Percentiles rank a stretch among this genome's conserved stretches.
Conservation (phyloP, 1,140 invertebrate species). For the Teleopsis dalmanni region DNA sequence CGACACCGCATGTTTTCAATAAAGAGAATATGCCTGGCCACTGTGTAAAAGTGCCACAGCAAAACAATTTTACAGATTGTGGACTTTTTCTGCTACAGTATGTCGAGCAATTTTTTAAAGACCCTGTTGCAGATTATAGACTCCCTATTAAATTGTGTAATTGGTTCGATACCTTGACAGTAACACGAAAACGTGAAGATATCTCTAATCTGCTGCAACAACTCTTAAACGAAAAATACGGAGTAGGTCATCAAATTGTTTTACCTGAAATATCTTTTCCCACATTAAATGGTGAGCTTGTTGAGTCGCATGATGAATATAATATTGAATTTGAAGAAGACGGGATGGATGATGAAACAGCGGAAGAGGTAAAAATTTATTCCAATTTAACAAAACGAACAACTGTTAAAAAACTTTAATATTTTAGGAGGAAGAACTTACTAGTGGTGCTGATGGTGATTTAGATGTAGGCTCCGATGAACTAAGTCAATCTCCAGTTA, state of each 20-base stretch:
- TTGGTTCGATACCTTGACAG: conserved; percentile 73
- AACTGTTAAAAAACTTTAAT: neutral
- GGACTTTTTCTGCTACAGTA: conserved; percentile 93
- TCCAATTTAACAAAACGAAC: neutral
- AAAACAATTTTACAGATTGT: conserved; percentile 95
- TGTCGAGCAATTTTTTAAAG: conserved; percentile 90
- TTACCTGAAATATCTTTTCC: conserved; percentile 59
- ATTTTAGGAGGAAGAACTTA: conserved; percentile 24
- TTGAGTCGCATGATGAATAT: conserved; percentile 33
- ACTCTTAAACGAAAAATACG: conserved; percentile 58
- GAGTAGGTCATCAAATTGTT: conserved; percentile 46
- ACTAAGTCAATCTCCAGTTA: conserved; percentile 6
- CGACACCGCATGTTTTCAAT: conserved; percentile 53
- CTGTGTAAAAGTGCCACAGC: conserved; percentile 85
- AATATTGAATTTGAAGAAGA: conserved; percentile 43
- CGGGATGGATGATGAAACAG: conserved; percentile 21
- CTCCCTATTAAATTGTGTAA: conserved; percentile 67
- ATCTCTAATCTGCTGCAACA: conserved; percentile 64
- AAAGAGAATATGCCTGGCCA: conserved; percentile 76
- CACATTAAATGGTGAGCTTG: conserved; percentile 53
- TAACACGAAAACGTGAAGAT: conserved; percentile 71
- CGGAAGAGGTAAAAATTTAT: conserved; percentile 5
- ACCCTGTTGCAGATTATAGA: conserved; percentile 64
- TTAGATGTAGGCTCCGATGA: conserved; percentile 20
- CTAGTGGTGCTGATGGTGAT: conserved; percentile 31